Conservation (phyloP, 2,888 invertebrate species). For the Acanthosepion esculentum region DNA sequence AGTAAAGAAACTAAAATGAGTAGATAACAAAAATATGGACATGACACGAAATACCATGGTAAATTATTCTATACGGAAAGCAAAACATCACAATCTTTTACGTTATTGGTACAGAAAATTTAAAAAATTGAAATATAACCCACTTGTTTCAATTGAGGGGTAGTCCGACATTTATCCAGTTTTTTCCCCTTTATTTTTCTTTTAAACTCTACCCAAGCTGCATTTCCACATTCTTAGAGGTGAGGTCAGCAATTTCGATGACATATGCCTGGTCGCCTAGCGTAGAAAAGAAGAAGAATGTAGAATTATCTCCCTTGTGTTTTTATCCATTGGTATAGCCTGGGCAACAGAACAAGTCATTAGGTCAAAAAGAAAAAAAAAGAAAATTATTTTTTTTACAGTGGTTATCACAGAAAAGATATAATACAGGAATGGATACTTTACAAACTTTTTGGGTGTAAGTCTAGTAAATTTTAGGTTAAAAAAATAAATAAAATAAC, state of each 20-base stretch:
- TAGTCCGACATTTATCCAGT: constrained; percentile 33
- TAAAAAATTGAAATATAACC: neutral
- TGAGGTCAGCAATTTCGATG: neutral
- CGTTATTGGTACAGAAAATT: neutral
- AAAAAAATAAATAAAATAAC: no score
- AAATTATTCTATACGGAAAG: neutral
- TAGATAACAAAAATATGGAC: neutral
- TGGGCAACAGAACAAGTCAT: neutral
- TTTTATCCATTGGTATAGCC: neutral
- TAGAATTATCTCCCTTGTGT: neutral
- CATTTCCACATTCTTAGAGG: neutral
- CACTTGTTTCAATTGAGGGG: neutral
- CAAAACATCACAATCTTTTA: neutral
- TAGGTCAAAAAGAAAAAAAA: no score
- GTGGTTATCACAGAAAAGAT: no score
- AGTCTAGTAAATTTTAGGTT: no score
- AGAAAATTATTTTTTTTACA: no score
- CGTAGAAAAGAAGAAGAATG: neutral
- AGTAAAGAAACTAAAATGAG: neutral
- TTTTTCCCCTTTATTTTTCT: neutral
- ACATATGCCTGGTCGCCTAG: constrained; percentile 2
- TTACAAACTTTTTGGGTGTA: no score
- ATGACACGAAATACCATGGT: neutral
- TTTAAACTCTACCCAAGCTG: neutral
- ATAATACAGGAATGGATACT: no score